Percentiles rank a stretch among this genome's conserved stretches.
These are phyloP conservation scores for Platichthys stellatus DNA, from an alignment of 2,113 vertebrate genomes.

Conservation along the genomic window DNA sequence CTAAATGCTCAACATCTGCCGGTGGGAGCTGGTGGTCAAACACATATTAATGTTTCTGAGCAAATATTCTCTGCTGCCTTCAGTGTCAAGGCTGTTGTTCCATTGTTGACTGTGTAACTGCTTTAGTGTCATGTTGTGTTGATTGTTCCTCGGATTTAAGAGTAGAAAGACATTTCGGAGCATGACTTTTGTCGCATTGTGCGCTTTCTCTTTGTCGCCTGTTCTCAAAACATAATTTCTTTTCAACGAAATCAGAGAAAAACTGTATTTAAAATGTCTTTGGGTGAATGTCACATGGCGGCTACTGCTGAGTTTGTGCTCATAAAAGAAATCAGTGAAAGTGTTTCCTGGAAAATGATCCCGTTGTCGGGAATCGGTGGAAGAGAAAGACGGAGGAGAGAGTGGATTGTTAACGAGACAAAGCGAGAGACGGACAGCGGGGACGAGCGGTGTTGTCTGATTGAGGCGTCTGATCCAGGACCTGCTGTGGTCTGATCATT, in stretches of 20 bases:
- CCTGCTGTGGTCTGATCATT: conserved; percentile 61
- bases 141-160: background rate
- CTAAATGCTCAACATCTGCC: no score
- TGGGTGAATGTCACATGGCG: background rate
- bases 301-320: background rate
- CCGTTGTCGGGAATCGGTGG: conserved; percentile 12
- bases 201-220: background rate
- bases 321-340: background rate
- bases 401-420: conserved; percentile 43
- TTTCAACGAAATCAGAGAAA: background rate
- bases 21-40: background rate
- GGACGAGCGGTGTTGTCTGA: conserved; percentile 47
- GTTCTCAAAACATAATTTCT: no score
- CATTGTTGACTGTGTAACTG: background rate
- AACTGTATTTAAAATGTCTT: background rate
- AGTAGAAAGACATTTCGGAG: background rate
- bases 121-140: background rate
- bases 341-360: conserved; percentile 1
- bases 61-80: background rate
- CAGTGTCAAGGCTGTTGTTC: background rate
- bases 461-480: conserved; percentile 71
- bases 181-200: background rate
- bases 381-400: conserved; percentile 11
- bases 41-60: background rate
- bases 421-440: conserved; percentile 11